Conservation (phyloP, 2,797 vertebrate genomes). For the Cossypha heuglini region DNA sequence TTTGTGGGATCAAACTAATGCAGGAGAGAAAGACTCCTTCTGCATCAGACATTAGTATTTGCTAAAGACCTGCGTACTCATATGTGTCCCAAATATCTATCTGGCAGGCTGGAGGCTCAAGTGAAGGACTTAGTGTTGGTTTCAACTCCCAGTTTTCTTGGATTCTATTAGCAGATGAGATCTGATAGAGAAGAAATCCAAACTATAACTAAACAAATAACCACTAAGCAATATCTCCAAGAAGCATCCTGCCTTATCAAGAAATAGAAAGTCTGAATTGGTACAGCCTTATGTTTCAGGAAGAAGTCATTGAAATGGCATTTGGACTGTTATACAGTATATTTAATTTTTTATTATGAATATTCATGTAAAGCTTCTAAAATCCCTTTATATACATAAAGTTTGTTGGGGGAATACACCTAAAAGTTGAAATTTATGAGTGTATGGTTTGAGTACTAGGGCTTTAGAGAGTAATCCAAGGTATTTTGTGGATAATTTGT, state of each 20-base stretch:
- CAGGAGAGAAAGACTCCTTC: not conserved
- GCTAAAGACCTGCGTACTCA: not conserved
- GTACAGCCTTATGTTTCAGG: not conserved
- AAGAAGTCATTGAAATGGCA: not conserved
- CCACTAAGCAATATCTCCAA: not conserved
- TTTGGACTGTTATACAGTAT: not conserved
- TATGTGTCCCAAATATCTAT: not conserved
- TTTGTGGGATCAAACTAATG: not conserved
- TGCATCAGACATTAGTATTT: not conserved
- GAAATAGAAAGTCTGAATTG: not conserved
- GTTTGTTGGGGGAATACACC: not conserved
- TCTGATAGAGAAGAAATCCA: not conserved
- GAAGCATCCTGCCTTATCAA: not conserved
- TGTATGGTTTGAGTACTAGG: not conserved
- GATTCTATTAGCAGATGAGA: not conserved
- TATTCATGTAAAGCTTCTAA: not conserved
- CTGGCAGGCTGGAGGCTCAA: not conserved
- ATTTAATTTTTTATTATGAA: not conserved
- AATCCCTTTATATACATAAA: not conserved
- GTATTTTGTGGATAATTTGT: conserved; percentile 6
- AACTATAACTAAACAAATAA: not conserved
- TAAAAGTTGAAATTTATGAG: not conserved
- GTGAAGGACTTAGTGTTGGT: not conserved
- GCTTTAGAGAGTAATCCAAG: not conserved
- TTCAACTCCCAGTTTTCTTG: not conserved